phyloP scores from a whole-genome alignment of 1,140 invertebrate genomes.

The Pectinophora gossypiella region DNA sequence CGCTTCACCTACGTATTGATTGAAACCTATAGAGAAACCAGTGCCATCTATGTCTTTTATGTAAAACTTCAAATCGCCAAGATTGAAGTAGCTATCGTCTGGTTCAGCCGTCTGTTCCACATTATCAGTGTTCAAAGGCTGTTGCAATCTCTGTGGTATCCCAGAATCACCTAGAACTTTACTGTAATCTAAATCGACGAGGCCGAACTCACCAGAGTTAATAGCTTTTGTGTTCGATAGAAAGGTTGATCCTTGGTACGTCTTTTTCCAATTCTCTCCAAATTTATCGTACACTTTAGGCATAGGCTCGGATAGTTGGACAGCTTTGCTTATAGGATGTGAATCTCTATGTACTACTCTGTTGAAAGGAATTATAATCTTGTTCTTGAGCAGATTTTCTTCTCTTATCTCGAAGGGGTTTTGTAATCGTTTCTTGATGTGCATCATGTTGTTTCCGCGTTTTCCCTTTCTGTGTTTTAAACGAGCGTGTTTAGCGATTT shows the following conservation, averaged over 20 bases:
- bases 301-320: slow-evolving; percentile 15
- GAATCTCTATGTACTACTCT: slow-evolving; percentile 33
- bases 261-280: slow-evolving; percentile 35
- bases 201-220: slow-evolving; percentile 48
- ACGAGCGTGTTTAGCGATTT: no score
- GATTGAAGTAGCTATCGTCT: slow-evolving; percentile 18
- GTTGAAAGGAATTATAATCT: slow-evolving; percentile 15
- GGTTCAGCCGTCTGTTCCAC: slow-evolving; percentile 15
- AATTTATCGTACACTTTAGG: slow-evolving; percentile 24
- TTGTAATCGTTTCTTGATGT: slow-evolving; percentile 50
- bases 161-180: slow-evolving; percentile 32
- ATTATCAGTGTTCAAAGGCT: slow-evolving; percentile 37
- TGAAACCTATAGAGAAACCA: slow-evolving; percentile 57
- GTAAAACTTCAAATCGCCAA: slow-evolving; percentile 43
- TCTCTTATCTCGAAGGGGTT: slow-evolving; percentile 36
- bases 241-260: slow-evolving; percentile 29
- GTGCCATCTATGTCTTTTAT: slow-evolving; percentile 54
- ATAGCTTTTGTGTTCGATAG: slow-evolving; percentile 37
- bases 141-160: slow-evolving; percentile 48
- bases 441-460: neutral
- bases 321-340: slow-evolving; percentile 44
- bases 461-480: slow-evolving; percentile 11
- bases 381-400: slow-evolving; percentile 13
- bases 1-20: slow-evolving; percentile 48
- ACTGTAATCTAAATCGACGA: slow-evolving; percentile 41